phyloP scores from a whole-genome alignment of 1,140 invertebrate species.

The Penaeus japonicus region DNA sequence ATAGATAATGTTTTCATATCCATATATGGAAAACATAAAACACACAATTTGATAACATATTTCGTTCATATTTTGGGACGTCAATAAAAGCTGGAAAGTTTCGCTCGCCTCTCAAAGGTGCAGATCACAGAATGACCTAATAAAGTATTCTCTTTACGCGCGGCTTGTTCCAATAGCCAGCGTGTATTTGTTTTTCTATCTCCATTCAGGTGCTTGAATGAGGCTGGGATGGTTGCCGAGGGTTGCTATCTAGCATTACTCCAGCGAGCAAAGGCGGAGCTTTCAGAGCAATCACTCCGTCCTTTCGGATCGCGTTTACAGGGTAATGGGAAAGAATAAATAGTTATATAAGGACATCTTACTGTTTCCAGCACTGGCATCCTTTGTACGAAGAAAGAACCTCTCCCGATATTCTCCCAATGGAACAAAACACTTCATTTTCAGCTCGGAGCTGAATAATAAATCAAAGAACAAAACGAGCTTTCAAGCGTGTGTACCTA shows the following conservation, averaged over 20 bases:
- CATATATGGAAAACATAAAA: too few species aligned
- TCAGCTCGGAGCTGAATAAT: constrained; percentile 49
- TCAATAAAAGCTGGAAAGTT: not conserved
- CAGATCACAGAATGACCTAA: constrained; percentile 52
- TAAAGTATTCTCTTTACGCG: constrained; percentile 50
- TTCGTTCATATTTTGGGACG: not conserved
- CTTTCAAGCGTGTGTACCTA: constrained; percentile 54
- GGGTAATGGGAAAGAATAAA: too few species aligned
- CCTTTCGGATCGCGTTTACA: too few species aligned
- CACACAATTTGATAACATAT: too few species aligned
- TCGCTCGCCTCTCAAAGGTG: constrained; percentile 39
- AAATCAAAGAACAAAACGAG: constrained; percentile 54
- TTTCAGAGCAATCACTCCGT: too few species aligned
- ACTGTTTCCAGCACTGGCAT: not conserved
- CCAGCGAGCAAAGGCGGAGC: not conserved
- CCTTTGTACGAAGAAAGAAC: not conserved
- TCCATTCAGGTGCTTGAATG: constrained; percentile 39
- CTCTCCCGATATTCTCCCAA: constrained; percentile 33
- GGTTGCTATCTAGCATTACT: not conserved
- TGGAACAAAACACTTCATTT: constrained; percentile 56
- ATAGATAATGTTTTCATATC: too few species aligned
- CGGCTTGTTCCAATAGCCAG: constrained; percentile 54
- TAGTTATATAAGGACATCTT: too few species aligned
- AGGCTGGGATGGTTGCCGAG: not conserved
- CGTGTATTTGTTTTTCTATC: constrained; percentile 54